These are phyloP conservation scores for Larimichthys polyactis DNA, from an alignment of 2,113 vertebrate genomes.

Conservation along the genomic window DNA sequence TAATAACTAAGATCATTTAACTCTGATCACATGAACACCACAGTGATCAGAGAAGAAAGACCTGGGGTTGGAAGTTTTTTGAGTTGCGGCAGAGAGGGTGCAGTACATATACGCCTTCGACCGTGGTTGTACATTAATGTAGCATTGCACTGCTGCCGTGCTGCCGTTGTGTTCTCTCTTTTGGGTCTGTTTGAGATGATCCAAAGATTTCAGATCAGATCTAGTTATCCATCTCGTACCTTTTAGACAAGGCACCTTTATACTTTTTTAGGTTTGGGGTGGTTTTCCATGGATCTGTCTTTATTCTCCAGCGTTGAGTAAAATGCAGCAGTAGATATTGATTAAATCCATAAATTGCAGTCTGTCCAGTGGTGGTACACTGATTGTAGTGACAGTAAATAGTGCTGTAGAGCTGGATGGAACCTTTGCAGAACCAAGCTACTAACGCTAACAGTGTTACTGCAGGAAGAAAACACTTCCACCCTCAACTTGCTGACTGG, in stretches of 20 bases:
- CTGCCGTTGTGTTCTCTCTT: neutral
- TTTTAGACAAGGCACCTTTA: neutral
- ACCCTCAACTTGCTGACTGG: neutral
- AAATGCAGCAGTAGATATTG: neutral
- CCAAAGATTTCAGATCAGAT: neutral
- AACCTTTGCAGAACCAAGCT: neutral
- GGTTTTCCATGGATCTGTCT: neutral
- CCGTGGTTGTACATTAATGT: neutral
- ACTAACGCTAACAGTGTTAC: neutral
- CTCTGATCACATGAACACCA: neutral
- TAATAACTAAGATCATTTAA: neutral
- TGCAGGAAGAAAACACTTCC: neutral
- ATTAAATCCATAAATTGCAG: neutral
- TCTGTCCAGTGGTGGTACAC: neutral
- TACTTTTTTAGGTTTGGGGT: neutral
- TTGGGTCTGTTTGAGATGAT: neutral
- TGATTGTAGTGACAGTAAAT: neutral
- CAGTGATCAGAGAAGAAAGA: neutral
- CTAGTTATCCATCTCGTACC: neutral
- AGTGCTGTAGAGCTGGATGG: neutral
- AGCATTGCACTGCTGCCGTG: neutral
- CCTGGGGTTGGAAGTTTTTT: neutral
- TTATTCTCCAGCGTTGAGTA: neutral
- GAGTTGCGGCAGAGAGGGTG: neutral
- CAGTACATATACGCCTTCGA: neutral